phyloP scores from a whole-genome alignment of 2,888 invertebrate genomes.

The Drosophila colorata region DNA sequence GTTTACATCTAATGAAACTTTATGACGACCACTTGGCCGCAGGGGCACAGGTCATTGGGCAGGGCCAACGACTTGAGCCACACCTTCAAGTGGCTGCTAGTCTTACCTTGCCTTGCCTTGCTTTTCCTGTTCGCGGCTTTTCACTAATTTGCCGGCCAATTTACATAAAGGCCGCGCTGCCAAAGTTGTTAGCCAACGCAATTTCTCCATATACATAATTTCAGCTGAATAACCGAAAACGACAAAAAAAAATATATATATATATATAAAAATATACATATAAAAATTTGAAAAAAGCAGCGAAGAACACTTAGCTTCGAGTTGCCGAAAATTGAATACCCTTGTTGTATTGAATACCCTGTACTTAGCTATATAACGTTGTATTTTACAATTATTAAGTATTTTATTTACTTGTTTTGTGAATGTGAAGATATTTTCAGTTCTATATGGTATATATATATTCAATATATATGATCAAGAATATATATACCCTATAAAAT shows the following conservation, averaged over 20 bases:
- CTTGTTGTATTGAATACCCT: no score
- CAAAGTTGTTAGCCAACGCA: slow-evolving; percentile 74
- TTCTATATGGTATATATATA: no score
- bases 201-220: slow-evolving; percentile 64
- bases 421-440: no score
- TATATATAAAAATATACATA: no score
- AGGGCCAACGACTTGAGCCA: slow-evolving; percentile 43
- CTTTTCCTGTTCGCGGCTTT: slow-evolving; percentile 33
- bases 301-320: background rate
- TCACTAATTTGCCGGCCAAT: slow-evolving; percentile 78
- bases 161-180: slow-evolving; percentile 74
- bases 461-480: background rate
- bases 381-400: no score
- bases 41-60: slow-evolving; percentile 48
- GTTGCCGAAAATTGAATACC: background rate
- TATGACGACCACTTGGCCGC: slow-evolving; percentile 65
- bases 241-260: slow-evolving; percentile 12
- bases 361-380: no score
- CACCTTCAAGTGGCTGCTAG: slow-evolving; percentile 44
- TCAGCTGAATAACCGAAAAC: slow-evolving; percentile 19
- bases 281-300: slow-evolving; percentile 8
- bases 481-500: background rate
- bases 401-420: no score
- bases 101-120: background rate
- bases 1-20: slow-evolving; percentile 76